A percentile compares a stretch with the other conserved stretches of the same genome.
Evolutionary conservation across 2,113 vertebrate species (phyloP).

Genomic region (Bettongia penicillata): DNA sequence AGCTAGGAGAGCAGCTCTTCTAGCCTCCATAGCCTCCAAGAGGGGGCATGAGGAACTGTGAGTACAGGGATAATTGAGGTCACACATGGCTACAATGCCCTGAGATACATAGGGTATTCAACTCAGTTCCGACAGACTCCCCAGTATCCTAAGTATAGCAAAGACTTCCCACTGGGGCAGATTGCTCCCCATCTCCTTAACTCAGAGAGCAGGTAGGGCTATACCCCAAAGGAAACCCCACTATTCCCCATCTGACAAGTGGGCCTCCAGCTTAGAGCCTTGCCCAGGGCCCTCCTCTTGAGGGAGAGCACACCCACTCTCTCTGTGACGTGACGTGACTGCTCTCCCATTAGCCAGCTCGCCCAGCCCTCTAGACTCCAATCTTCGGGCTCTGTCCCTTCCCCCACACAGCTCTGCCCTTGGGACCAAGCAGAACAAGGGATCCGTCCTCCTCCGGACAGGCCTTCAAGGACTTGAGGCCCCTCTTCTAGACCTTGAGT

Average conservation of each 20-base stretch:
- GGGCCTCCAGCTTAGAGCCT: not conserved
- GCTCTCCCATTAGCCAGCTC: not conserved
- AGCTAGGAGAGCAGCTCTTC: too few species aligned
- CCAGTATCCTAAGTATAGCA: not conserved
- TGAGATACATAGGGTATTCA: not conserved
- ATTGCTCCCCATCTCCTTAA: not conserved
- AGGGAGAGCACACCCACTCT: too few species aligned
- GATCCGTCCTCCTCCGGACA: not conserved
- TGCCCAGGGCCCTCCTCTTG: not conserved
- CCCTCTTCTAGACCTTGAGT: not conserved
- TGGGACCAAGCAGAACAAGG: not conserved
- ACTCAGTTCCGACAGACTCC: not conserved
- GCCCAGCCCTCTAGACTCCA: not conserved
- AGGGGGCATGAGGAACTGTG: not conserved
- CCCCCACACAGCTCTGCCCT: not conserved
- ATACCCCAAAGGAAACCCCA: too few species aligned
- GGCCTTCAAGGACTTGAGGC: not conserved
- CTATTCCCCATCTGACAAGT: not conserved
- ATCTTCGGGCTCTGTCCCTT: not conserved
- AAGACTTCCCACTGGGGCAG: not conserved
- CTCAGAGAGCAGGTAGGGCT: not conserved
- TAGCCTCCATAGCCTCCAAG: too few species aligned
- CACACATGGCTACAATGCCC: not conserved
- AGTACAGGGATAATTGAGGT: too few species aligned
- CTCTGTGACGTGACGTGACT: too few species aligned